Evolutionary conservation across 2,113 vertebrate genomes (phyloP).

Genomic region (Rhineura floridana): DNA sequence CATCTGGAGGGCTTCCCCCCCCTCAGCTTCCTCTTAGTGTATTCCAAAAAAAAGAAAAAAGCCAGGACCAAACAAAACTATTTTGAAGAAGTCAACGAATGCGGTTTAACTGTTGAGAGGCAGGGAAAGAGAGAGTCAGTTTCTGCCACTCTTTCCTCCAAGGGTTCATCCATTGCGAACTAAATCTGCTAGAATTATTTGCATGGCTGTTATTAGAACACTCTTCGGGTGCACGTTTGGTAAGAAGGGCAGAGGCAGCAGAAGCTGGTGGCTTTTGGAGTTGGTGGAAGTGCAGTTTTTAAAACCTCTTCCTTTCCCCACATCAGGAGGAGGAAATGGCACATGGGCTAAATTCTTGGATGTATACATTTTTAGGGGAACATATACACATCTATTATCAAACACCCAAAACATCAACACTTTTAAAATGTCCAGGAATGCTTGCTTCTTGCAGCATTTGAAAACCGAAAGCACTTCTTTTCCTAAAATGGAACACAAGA

Average conservation of each 20-base stretch:
- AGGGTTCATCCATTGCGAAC: constrained; percentile 54
- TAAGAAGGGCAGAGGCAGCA: constrained; percentile 40
- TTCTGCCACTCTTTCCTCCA: too few relatives aligned
- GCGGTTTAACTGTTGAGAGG: too few relatives aligned
- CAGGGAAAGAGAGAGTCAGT: too few relatives aligned
- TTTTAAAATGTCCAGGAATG: neutral
- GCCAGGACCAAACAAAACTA: too few relatives aligned
- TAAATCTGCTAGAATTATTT: constrained; percentile 47
- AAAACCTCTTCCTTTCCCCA: neutral
- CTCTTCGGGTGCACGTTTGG: constrained; percentile 33
- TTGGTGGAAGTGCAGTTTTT: neutral
- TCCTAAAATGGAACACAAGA: neutral
- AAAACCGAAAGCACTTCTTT: neutral
- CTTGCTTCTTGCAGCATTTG: neutral
- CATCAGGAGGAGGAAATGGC: neutral
- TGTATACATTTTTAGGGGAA: neutral
- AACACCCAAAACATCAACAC: neutral
- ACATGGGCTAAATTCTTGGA: neutral
- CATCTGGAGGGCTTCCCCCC: too few relatives aligned
- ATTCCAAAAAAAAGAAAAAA: too few relatives aligned
- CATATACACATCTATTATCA: too few relatives aligned
- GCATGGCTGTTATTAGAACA: constrained; percentile 32
- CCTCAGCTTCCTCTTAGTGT: too few relatives aligned
- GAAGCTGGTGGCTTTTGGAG: neutral
- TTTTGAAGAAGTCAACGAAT: too few relatives aligned